Percentiles rank a stretch among this genome's conserved stretches.
phyloP scores from a whole-genome alignment of 2,113 vertebrate species.

The Zosterops hypoxanthus region DNA sequence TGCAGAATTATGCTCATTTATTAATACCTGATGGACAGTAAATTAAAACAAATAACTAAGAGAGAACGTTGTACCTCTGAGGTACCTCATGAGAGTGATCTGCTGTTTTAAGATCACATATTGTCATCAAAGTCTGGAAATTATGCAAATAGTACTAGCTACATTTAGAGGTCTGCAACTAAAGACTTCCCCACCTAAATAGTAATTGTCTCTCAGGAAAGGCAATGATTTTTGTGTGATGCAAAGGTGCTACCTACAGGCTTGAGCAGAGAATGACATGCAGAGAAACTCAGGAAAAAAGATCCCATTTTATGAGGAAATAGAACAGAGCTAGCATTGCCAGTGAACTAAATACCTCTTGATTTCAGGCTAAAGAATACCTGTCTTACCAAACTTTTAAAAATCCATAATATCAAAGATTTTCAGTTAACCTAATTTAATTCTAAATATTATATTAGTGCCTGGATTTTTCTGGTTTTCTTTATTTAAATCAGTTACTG shows the following conservation, averaged over 20 bases:
- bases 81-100: not conserved
- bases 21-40: not conserved
- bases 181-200: slow-evolving; percentile 52
- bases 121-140: slow-evolving; percentile 76
- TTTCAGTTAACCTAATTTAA: not conserved
- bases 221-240: slow-evolving; percentile 24
- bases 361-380: not conserved
- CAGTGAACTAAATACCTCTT: not conserved
- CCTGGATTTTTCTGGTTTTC: not conserved
- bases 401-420: not conserved
- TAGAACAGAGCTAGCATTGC: not conserved
- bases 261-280: slow-evolving; percentile 43
- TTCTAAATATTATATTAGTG: not conserved
- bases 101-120: slow-evolving; percentile 63
- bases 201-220: not conserved
- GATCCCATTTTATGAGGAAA: not conserved
- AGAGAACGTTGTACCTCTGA: not conserved
- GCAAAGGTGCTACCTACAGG: slow-evolving; percentile 79
- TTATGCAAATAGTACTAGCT: slow-evolving; percentile 72
- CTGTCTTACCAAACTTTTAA: not conserved
- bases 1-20: not conserved
- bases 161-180: slow-evolving; percentile 52
- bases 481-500: not conserved
- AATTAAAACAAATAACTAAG: not conserved
- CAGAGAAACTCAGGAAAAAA: not conserved